Evolutionary conservation across 2,113 vertebrate species (phyloP), one percentile per base, ranked within the genome.

Genomic region (Calyptomena viridis): DNA sequence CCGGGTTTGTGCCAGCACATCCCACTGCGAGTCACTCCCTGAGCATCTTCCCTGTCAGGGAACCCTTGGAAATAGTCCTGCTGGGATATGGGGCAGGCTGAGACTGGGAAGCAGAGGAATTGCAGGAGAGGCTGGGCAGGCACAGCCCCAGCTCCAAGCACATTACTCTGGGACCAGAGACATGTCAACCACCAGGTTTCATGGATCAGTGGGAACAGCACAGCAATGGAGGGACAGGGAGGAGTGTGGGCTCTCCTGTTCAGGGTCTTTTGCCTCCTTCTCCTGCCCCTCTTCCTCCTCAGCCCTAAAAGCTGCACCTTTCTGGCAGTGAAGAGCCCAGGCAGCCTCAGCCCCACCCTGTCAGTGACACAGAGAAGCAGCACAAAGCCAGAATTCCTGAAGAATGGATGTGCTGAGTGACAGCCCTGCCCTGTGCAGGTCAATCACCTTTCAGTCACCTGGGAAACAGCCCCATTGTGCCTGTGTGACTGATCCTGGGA

Each of bases 141-240:
- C 8, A 9, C 60, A 66, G 52, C 63, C 14, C 17, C 28, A n/a
- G 20, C 40, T 77, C 44, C 10, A 9, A 30, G 44, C 6, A 23
- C 52, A 28, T 89, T 23, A 11, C 10, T 49, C 4, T 49, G 95
- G 95, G 82, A 85, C 96, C 92, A 93, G 28, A 2, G 39, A 17
- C 0, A 0, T 3, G 8, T 33, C 55, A 27, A 50, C 64, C 12
- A 31, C 35, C 18, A 27, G 30, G 8, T 52, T 83, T 53, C 21
- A 5, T 30, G 40, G 33, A 20, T 73, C 33, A 6, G 4, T 37
- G 74, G 77, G 73, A 84, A 31, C 68, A 89, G 63, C 0, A 3
- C 35, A 44, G 68, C 23, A 42, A 46, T 4, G 30, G 40, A 9
- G n/a, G 42, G 60, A 5, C 2, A 5, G 2, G 22, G 35, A 66